phyloP scores from a whole-genome alignment of 1,140 invertebrate species.

The Caligus rogercresseyi region DNA sequence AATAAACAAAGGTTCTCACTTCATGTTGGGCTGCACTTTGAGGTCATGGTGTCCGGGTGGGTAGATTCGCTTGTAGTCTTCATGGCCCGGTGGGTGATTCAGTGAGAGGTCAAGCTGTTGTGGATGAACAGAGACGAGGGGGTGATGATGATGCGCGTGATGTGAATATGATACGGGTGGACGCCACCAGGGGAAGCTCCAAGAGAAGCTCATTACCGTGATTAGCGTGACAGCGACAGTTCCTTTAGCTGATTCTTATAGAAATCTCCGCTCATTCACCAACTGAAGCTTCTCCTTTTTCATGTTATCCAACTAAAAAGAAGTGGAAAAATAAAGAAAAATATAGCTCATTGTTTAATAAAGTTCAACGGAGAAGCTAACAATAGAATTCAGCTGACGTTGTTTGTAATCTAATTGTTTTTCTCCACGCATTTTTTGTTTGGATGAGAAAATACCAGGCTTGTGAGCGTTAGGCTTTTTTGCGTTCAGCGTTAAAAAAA shows the following conservation, averaged over 20 bases:
- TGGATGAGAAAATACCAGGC: no score
- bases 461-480: no score
- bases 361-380: no score
- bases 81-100: background rate
- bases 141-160: background rate
- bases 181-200: background rate
- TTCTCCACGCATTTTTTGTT: no score
- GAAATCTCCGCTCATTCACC: background rate
- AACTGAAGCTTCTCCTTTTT: background rate
- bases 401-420: no score
- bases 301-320: background rate
- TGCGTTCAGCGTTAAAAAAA: no score
- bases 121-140: background rate
- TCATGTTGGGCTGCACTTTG: background rate
- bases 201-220: background rate
- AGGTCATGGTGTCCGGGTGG: background rate
- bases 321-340: no score
- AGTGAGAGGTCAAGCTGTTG: background rate
- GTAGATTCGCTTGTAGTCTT: background rate
- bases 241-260: background rate
- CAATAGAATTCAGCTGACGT: no score
- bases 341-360: no score
- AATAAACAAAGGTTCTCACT: no score
- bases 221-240: background rate
- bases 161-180: background rate